These are phyloP conservation scores for Philaenus spumarius DNA, from an alignment of 1,140 invertebrate genomes.

Conservation along the genomic window DNA sequence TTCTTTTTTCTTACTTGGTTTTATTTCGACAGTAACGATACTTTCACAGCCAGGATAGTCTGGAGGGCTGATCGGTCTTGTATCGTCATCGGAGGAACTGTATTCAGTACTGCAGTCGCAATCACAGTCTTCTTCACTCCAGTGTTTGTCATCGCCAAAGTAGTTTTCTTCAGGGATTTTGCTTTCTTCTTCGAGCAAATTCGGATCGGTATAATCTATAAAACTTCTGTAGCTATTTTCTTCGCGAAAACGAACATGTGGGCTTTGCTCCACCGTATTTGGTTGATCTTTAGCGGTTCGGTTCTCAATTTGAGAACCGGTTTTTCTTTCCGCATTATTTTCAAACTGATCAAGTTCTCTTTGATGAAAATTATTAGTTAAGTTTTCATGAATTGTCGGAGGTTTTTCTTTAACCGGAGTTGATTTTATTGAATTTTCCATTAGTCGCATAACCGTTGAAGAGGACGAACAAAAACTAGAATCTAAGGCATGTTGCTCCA, in stretches of 20 bases:
- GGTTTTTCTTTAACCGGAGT: slow-evolving; percentile 40
- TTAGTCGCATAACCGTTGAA: slow-evolving; percentile 50
- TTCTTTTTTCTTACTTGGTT: too few species aligned
- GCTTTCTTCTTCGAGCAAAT: too few species aligned
- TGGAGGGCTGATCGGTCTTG: slow-evolving; percentile 9
- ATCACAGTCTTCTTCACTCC: background rate
- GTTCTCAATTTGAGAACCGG: too few species aligned
- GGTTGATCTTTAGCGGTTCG: too few species aligned
- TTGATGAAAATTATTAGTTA: background rate
- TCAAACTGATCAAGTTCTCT: too few species aligned
- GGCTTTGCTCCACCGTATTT: background rate
- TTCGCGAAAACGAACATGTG: background rate
- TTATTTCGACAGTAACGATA: too few species aligned
- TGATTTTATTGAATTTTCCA: slow-evolving; percentile 42
- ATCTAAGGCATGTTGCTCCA: slow-evolving; percentile 60
- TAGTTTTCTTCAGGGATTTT: background rate
- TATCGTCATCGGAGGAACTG: background rate
- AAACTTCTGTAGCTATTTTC: slow-evolving; percentile 8
- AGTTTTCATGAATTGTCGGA: background rate
- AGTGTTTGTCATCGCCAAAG: background rate
- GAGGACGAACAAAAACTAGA: slow-evolving; percentile 65
- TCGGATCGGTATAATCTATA: background rate
- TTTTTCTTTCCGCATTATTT: too few species aligned
- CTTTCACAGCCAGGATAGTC: background rate
- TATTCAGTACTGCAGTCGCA: background rate